phyloP scores from a whole-genome alignment of 23 tunicate genomes.

The Pegea sp. region DNA sequence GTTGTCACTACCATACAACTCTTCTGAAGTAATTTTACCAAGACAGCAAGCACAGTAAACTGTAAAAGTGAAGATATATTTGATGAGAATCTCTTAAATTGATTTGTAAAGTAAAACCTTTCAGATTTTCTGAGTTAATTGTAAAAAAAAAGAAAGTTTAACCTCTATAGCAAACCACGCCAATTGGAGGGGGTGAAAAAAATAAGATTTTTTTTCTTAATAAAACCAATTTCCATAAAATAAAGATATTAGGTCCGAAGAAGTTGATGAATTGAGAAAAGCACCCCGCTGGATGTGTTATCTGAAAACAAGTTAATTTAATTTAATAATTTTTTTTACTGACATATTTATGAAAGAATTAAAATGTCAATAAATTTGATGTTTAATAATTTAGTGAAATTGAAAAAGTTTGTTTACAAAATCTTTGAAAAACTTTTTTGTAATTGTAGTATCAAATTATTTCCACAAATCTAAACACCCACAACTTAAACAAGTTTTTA shows the following conservation, averaged over 20 bases:
- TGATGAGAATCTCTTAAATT: too few species aligned
- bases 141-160: neutral
- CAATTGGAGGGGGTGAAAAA: constrained; percentile 79
- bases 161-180: constrained; percentile 86
- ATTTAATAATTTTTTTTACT: too few species aligned
- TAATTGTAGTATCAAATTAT: too few species aligned
- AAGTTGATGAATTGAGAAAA: constrained; percentile 46
- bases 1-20: constrained; percentile 7
- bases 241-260: constrained; percentile 44
- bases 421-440: neutral
- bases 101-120: too few species aligned
- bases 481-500: too few species aligned
- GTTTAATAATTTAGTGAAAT: neutral
- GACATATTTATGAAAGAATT: too few species aligned
- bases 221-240: constrained; percentile 65
- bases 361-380: too few species aligned
- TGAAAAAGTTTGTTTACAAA: neutral
- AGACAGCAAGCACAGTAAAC: constrained; percentile 85
- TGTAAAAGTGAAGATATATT: too few species aligned
- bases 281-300: constrained; percentile 76
- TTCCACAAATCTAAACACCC: too few species aligned
- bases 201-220: constrained; percentile 50
- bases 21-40: constrained; percentile 16
- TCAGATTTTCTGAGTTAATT: too few species aligned
- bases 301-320: constrained; percentile 17